phyloP scores from a whole-genome alignment of 2,888 invertebrate genomes.

The Spodoptera exigua region DNA sequence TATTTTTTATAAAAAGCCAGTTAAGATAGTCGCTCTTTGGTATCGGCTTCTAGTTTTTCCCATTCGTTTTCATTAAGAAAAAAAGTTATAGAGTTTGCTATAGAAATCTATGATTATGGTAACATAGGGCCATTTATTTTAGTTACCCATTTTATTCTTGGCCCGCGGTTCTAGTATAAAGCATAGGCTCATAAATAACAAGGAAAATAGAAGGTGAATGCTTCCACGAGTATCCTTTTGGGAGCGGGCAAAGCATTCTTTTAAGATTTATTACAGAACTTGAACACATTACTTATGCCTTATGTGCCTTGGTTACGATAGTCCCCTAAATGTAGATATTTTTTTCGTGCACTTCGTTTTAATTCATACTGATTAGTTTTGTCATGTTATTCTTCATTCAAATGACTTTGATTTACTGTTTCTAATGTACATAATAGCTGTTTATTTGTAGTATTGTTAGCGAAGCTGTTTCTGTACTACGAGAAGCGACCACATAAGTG shows the following conservation, averaged over 20 bases:
- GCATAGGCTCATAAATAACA: slow-evolving; percentile 88
- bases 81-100: slow-evolving; percentile 72
- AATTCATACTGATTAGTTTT: slow-evolving; percentile 45
- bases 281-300: slow-evolving; percentile 88
- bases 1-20: slow-evolving; percentile 60
- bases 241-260: slow-evolving; percentile 89
- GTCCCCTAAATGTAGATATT: slow-evolving; percentile 74
- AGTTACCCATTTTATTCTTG: slow-evolving; percentile 88
- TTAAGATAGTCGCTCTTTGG: slow-evolving; percentile 65
- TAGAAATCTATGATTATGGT: slow-evolving; percentile 83
- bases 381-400: slow-evolving; percentile 19
- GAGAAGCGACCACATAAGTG: too few species aligned
- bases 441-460: too few species aligned
- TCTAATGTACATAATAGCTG: too few species aligned
- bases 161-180: slow-evolving; percentile 86
- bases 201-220: slow-evolving; percentile 88
- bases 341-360: slow-evolving; percentile 61
- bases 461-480: too few species aligned
- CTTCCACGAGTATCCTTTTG: slow-evolving; percentile 88
- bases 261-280: slow-evolving; percentile 89
- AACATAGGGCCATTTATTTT: slow-evolving; percentile 84
- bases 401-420: slow-evolving; percentile 25
- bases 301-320: slow-evolving; percentile 83
- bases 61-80: slow-evolving; percentile 80
- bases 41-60: slow-evolving; percentile 69